Percentiles rank a stretch among this genome's conserved stretches.
Evolutionary conservation across 1,140 invertebrate species (phyloP).

Genomic region (Whitmania pigra): DNA sequence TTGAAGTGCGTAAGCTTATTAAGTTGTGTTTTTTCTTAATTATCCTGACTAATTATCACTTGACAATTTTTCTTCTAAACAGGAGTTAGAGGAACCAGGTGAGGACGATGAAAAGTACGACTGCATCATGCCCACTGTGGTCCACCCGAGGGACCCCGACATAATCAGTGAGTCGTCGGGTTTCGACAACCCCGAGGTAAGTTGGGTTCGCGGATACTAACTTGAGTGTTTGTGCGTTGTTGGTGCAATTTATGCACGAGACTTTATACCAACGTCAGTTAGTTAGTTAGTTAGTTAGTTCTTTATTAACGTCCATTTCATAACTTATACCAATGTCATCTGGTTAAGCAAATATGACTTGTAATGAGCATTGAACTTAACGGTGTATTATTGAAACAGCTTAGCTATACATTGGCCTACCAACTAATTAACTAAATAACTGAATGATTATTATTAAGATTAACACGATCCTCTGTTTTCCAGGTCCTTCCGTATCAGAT

Average conservation of each 20-base stretch:
- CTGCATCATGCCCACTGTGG: conserved; percentile 61
- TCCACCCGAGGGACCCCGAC: conserved; percentile 46
- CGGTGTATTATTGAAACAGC: too few species aligned
- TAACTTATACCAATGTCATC: too few species aligned
- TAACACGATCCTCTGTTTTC: neutral
- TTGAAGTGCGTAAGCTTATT: neutral
- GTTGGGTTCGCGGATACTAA: neutral
- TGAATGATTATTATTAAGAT: neutral
- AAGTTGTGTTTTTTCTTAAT: neutral
- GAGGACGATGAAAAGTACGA: conserved; percentile 66
- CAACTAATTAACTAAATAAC: neutral
- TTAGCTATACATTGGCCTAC: too few species aligned
- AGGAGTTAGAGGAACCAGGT: conserved; percentile 63
- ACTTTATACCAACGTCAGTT: too few species aligned
- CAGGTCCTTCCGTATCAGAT: conserved; percentile 41
- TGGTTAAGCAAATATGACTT: too few species aligned
- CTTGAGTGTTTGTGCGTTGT: too few species aligned
- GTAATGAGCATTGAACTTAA: too few species aligned
- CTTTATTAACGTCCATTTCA: too few species aligned
- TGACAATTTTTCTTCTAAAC: neutral
- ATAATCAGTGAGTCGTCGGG: conserved; percentile 16
- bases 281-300: too few species aligned
- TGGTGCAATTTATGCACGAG: too few species aligned
- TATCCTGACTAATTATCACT: neutral
- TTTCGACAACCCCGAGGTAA: conserved; percentile 19